These are phyloP conservation scores for Leucophenga montana DNA, from an alignment of 2,888 invertebrate species.

Conservation along the genomic window DNA sequence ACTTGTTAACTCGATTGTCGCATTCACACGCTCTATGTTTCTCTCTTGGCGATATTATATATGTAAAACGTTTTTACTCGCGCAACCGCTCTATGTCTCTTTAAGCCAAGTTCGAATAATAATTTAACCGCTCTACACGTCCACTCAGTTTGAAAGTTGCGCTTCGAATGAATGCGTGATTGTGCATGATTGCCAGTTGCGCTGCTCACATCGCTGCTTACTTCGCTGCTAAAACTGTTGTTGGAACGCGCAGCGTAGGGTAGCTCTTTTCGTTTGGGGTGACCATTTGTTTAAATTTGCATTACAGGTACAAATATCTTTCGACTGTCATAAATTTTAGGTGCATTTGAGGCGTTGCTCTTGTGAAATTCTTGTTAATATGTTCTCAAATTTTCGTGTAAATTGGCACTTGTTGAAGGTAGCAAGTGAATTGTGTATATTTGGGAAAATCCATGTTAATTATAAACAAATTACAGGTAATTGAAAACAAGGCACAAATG, in stretches of 20 bases:
- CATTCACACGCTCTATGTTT: slow-evolving; percentile 54
- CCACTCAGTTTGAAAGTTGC: slow-evolving; percentile 46
- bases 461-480: too few species aligned
- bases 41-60: slow-evolving; percentile 42
- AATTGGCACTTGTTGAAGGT: background rate
- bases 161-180: slow-evolving; percentile 50
- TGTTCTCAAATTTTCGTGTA: background rate
- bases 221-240: background rate
- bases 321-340: background rate
- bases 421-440: background rate
- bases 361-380: background rate
- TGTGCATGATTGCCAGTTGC: background rate
- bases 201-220: background rate
- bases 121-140: slow-evolving; percentile 40
- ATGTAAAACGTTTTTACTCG: slow-evolving; percentile 35
- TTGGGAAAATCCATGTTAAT: background rate
- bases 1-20: slow-evolving; percentile 56
- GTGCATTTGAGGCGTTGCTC: background rate
- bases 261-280: background rate
- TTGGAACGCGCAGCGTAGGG: background rate
- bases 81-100: slow-evolving; percentile 35
- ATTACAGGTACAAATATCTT: background rate
- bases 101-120: slow-evolving; percentile 53
- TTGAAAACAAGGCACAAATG: too few species aligned
- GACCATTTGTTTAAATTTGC: too few species aligned